These are phyloP conservation scores for Aplysina aerophoba DNA, from an alignment of 37 sponge, comb jelly and placozoan species.

Conservation along the genomic window DNA sequence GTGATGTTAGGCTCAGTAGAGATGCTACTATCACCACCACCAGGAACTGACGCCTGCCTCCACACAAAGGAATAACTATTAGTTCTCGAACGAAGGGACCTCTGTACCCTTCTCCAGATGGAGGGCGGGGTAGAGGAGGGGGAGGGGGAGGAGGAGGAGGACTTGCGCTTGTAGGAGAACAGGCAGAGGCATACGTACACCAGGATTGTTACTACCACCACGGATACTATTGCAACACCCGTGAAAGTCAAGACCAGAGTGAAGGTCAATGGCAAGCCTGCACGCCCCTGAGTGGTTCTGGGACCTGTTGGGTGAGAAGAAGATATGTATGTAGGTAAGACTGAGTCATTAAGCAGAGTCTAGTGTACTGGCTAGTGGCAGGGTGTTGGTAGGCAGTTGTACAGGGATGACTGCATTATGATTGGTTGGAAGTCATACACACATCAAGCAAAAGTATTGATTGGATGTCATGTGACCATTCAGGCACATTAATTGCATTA, in stretches of 20 bases:
- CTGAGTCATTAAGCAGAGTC: too few species aligned
- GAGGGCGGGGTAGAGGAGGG: background rate
- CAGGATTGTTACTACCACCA: background rate
- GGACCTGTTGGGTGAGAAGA: too few species aligned
- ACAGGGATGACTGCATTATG: too few species aligned
- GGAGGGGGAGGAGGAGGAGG: too few species aligned
- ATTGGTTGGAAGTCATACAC: too few species aligned
- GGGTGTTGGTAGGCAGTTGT: too few species aligned
- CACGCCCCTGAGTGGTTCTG: background rate
- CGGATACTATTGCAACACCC: background rate
- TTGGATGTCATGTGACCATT: too few species aligned
- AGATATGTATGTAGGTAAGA: too few species aligned
- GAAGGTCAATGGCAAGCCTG: background rate
- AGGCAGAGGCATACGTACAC: background rate
- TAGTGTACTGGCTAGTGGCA: too few species aligned
- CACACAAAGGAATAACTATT: constrained; percentile 6
- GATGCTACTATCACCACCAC: background rate
- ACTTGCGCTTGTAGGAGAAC: background rate
- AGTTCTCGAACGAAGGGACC: background rate
- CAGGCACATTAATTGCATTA: too few species aligned
- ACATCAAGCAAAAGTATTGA: too few species aligned
- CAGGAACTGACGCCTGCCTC: background rate
- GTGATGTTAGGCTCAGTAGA: background rate
- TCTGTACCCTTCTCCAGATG: background rate
- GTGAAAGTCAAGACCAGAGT: background rate